phyloP scores from a whole-genome alignment of 2,888 invertebrate species.

The Heliconius erato region DNA sequence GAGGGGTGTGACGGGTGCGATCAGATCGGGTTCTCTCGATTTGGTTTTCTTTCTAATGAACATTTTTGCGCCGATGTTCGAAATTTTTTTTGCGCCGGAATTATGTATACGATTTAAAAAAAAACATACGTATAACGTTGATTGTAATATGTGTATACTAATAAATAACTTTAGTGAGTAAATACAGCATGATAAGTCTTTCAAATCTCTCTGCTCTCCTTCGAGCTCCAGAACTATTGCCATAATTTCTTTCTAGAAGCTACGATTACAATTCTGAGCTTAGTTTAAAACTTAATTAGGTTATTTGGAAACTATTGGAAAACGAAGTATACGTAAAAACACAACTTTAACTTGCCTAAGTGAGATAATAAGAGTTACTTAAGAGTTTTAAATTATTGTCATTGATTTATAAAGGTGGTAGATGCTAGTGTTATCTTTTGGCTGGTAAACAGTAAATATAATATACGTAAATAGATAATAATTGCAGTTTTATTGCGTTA shows the following conservation, averaged over 20 bases:
- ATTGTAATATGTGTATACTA: conserved; percentile 86
- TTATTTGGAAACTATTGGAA: conserved; percentile 79
- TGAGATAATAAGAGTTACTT: conserved; percentile 84
- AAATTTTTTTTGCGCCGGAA: conserved; percentile 81
- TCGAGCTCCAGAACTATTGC: conserved; percentile 52
- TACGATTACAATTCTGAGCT: conserved; percentile 75
- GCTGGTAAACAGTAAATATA: conserved; percentile 73
- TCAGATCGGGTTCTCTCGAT: conserved; percentile 57
- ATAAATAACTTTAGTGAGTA: conserved; percentile 77
- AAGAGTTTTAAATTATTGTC: conserved; percentile 85
- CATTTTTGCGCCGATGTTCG: conserved; percentile 75
- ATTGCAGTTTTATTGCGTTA: conserved; percentile 66
- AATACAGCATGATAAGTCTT: conserved; percentile 60
- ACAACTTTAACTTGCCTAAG: conserved; percentile 86
- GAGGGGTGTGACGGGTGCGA: conserved; percentile 76
- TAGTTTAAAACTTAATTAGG: conserved; percentile 80
- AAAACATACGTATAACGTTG: conserved; percentile 85
- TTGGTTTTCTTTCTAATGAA: conserved; percentile 61
- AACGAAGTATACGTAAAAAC: conserved; percentile 86
- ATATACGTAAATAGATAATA: conserved; percentile 77
- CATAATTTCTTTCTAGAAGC: conserved; percentile 59
- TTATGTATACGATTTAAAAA: conserved; percentile 84
- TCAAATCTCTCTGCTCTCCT: conserved; percentile 50
- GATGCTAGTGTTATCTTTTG: conserved; percentile 81
- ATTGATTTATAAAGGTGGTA: conserved; percentile 81